Evolutionary conservation across 1,140 invertebrate species (phyloP), one percentile per base, ranked within the genome.

Genomic region (Pseudomyrmex cubaensis): DNA sequence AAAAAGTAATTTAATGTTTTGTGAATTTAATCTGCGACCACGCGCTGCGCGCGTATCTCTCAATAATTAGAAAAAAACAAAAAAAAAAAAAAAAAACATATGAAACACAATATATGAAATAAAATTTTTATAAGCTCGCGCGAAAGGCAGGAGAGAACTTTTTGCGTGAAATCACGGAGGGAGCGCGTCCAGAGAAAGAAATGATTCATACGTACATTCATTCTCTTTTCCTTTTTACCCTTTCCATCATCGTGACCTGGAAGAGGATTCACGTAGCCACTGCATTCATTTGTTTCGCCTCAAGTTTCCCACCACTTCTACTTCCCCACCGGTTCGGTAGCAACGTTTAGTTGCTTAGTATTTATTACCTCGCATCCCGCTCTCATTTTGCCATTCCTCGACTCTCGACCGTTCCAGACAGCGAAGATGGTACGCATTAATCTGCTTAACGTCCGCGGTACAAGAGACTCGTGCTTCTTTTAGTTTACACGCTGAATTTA

Each of bases 371-470:
- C 7, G 54, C 44, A 59, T 61, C 64, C 59, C 20, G 20, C 76
- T 63, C 66, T 44, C 44, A 57, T 48, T 64, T 64, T 59, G 15
- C 64, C 7, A 70, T 59, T 70, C 35, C 66, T 80, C 46, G 66
- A 80, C 54, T 80, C 66, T 48, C 44, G 66, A 48, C 35, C 35
- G 35, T 35, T 35, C 35, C 35, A 35, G 35, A 35, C 54, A n/a
- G 44, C 25, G 59, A 80, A 78, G 75, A 80, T 25, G 64, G 35
- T 35, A 22, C 54, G 22, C 76, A 80, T 80, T 80, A 80, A 78
- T 78, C 66, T 70, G 67, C 44, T 80, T 80, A 70, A 70, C 54
- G 52, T 70, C 20, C 25, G 3, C 54, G 17, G 22, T 59, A 59
- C 64, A 17, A 46, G 64, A 44, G 50, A 56, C 9, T 56, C 20